These are phyloP conservation scores for Macropis europaea DNA, from an alignment of 2,888 invertebrate genomes.

Conservation along the genomic window DNA sequence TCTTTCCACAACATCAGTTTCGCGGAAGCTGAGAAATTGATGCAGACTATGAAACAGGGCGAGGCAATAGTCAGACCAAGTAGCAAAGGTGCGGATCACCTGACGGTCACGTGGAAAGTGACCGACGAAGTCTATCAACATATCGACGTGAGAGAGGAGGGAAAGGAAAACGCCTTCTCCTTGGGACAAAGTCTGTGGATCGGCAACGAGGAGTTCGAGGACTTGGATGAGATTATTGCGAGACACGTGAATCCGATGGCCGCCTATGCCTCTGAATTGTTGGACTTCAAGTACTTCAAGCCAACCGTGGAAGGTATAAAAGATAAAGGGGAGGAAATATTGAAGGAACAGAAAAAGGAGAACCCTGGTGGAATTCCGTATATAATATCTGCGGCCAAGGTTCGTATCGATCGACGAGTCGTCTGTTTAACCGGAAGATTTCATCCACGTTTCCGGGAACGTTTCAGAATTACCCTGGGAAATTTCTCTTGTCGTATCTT, in stretches of 20 bases:
- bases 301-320: conserved; percentile 89
- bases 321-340: conserved; percentile 92
- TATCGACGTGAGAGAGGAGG: conserved; percentile 96
- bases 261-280: conserved; percentile 92
- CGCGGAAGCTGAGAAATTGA: conserved; percentile 93
- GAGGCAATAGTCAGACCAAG: conserved; percentile 98
- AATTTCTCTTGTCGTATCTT: conserved; percentile 96
- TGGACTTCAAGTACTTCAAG: conserved; percentile 94
- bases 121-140: conserved; percentile 96
- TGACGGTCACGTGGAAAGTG: conserved; percentile 99
- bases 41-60: conserved; percentile 96
- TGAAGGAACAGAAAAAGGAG: conserved; percentile 94
- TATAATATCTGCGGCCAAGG: conserved; percentile 90
- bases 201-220: conserved; percentile 96
- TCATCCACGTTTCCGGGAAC: neutral
- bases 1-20: conserved; percentile 98
- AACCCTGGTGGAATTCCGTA: conserved; percentile 95
- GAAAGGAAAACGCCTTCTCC: conserved; percentile 97
- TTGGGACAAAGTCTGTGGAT: conserved; percentile 94
- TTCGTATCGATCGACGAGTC: conserved; percentile 46
- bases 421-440: neutral
- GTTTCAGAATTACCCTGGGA: conserved; percentile 86
- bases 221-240: conserved; percentile 99
- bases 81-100: conserved; percentile 96
- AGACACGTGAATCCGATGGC: conserved; percentile 99